phyloP scores from a whole-genome alignment of 2,797 vertebrate species.

The Acridotheres tristis region DNA sequence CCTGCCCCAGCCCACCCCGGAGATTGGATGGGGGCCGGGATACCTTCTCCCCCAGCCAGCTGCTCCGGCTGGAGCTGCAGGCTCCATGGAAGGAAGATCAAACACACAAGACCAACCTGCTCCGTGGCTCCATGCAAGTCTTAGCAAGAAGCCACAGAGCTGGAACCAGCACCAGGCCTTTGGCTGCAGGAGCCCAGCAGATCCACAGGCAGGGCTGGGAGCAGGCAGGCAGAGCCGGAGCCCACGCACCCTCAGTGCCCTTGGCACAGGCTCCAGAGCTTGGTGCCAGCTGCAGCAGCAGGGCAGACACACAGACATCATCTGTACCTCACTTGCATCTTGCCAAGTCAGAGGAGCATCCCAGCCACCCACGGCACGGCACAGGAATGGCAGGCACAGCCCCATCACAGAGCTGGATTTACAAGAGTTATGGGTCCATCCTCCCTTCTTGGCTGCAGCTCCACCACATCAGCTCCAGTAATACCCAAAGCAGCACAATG shows the following conservation, averaged over 20 bases:
- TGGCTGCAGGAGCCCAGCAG: not conserved
- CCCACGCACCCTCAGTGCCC: not conserved
- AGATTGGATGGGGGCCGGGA: fast-evolving
- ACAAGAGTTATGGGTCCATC: not conserved
- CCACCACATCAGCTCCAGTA: not conserved
- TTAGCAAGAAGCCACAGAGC: conserved; percentile 36
- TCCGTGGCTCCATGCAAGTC: conserved; percentile 35
- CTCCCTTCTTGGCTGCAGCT: not conserved
- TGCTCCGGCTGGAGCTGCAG: not conserved
- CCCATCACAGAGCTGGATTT: not conserved
- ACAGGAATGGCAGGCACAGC: fast-evolving
- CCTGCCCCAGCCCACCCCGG: not conserved
- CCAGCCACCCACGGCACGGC: fast-evolving
- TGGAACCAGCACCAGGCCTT: not conserved
- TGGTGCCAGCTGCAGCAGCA: not conserved
- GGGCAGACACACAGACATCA: not conserved
- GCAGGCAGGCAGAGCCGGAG: not conserved
- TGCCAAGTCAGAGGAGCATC: not conserved
- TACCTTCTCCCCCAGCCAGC: not conserved
- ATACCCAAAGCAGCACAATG: fast-evolving
- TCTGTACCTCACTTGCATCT: not conserved
- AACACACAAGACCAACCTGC: conserved; percentile 35
- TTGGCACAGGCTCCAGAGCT: not conserved
- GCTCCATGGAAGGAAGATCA: not conserved
- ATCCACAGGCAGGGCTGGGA: not conserved